These are phyloP conservation scores for Manacus vitellinus DNA, from an alignment of 2,113 vertebrate genomes.

Conservation along the genomic window DNA sequence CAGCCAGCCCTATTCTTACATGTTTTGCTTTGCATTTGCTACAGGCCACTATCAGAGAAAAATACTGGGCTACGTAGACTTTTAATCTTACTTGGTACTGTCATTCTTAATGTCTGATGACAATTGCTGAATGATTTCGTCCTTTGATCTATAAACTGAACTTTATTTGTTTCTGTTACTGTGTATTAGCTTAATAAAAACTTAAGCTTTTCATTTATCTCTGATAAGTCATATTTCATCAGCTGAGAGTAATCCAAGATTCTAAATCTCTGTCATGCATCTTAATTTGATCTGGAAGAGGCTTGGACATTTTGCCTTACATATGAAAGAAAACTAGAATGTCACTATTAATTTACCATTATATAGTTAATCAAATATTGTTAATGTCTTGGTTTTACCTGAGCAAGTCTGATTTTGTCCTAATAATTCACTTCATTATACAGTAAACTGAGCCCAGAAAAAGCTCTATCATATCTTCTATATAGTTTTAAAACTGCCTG, in stretches of 20 bases:
- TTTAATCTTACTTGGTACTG: neutral
- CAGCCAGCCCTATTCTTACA: neutral
- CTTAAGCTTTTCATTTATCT: slow-evolving; percentile 29
- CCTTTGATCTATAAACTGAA: neutral
- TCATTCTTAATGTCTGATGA: neutral
- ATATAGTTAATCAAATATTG: neutral
- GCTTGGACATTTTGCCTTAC: neutral
- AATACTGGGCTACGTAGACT: neutral
- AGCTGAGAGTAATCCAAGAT: slow-evolving; percentile 27
- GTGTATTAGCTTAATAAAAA: slow-evolving; percentile 7
- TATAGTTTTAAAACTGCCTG: neutral
- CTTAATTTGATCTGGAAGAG: slow-evolving; percentile 7
- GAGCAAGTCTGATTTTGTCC: neutral
- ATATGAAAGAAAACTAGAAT: neutral
- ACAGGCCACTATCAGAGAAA: neutral
- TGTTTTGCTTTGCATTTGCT: neutral
- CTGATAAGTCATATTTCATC: neutral
- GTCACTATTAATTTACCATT: neutral
- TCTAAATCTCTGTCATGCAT: neutral
- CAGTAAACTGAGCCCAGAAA: neutral
- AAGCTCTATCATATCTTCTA: neutral
- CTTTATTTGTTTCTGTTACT: neutral
- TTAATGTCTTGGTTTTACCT: neutral
- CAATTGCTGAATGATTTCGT: slow-evolving; percentile 26
- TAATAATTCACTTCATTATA: neutral